Conservation (phyloP, 1,140 invertebrate species). For the Coenobita brevimanus region DNA sequence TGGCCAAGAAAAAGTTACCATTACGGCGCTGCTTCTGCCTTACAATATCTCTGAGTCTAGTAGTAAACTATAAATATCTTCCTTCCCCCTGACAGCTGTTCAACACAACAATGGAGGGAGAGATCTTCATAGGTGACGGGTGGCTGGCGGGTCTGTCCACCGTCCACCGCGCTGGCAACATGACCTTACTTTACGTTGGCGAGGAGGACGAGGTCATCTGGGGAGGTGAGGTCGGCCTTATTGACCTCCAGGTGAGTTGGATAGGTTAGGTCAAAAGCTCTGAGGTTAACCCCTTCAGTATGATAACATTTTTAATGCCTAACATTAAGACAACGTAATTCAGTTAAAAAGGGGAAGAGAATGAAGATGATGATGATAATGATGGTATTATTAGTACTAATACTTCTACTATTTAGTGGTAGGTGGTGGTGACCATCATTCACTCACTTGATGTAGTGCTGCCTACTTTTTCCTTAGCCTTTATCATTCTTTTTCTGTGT, state of each 20-base stretch:
- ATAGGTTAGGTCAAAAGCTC: too few relatives aligned
- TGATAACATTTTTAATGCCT: too few relatives aligned
- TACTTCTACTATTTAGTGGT: too few relatives aligned
- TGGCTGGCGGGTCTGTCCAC: conserved; percentile 21
- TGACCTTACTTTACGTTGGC: conserved; percentile 24
- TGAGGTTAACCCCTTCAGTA: too few relatives aligned
- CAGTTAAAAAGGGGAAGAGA: too few relatives aligned
- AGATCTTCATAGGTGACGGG: not conserved
- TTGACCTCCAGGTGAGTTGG: conserved; percentile 35
- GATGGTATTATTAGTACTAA: too few relatives aligned
- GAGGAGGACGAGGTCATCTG: conserved; percentile 40
- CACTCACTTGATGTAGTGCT: too few relatives aligned
- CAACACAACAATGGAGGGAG: conserved; percentile 31
- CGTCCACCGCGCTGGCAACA: conserved; percentile 40
- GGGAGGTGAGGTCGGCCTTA: conserved; percentile 45
- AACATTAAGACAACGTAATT: too few relatives aligned
- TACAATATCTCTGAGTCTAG: not conserved
- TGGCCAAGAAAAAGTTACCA: not conserved
- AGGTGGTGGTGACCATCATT: too few relatives aligned
- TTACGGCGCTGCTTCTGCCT: not conserved
- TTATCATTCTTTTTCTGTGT: too few relatives aligned
- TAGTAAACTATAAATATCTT: not conserved
- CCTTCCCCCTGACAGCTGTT: conserved; percentile 9
- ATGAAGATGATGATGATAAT: too few relatives aligned
- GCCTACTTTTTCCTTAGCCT: too few relatives aligned